Evolutionary conservation across 2,113 vertebrate species (phyloP), one percentile per base, ranked within the genome.

Genomic region (Urocolius indicus): DNA sequence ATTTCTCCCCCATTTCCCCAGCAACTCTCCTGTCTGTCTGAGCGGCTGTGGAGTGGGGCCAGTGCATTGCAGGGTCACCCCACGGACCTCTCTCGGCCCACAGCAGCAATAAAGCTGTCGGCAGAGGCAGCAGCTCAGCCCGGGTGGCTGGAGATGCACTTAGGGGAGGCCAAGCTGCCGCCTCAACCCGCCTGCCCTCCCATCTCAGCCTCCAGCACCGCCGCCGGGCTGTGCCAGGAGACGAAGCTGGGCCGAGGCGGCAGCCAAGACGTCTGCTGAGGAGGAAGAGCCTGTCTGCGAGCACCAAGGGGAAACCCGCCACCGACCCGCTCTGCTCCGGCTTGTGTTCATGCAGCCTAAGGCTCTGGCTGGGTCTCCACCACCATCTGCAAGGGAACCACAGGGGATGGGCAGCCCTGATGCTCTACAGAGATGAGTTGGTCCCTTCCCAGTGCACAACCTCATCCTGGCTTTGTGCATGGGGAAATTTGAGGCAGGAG

Each of bases 81-180:
- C 75, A 1, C 1, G 7, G 69, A 5, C 11, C 78, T 11, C 51
- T 36, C 77, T 1, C 34, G 17, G 27, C 74, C 68, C 46, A 1
- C 41, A 6, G 87, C 86, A 14, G 83, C 87, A 23, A 52, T 95
- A 91, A 94, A 95, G 87, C 95, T 93, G 95, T 96, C 62, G 57
- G 82, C 92, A 66, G 66, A 27, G 57, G 88, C 79, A 54, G 69
- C 48, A 16, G 84, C 22, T 22, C n/a, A 23, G 22, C 4, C 69
- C 34, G 4, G 84, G 81, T n/a, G 23, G 86, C 68, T 49, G 90
- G 69, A 32, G 94, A 82, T 61, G 84, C 57, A 2, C 51, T 95
- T 38, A 57, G 84, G 48, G 84, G 87, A 90, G 74, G 92, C 72
- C 74, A 84, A 91, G 62, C 74, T 8, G 55, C 54, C 21, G 45